Base-by-base conservation (phyloP, 2,888 invertebrate species). In the Listrodromus nycthemerus region DNA sequence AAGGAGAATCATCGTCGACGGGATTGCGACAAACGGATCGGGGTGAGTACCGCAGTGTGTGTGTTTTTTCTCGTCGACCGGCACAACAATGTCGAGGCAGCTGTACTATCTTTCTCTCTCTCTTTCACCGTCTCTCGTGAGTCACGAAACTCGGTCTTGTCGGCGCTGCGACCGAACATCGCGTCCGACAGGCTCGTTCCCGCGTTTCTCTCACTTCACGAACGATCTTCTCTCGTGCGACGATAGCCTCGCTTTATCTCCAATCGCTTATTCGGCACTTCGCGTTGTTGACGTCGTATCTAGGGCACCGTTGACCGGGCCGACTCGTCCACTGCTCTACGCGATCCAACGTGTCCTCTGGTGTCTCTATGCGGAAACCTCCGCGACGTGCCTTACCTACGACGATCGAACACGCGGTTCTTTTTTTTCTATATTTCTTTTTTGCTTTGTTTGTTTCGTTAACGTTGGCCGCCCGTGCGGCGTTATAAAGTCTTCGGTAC, bases 401-500 rank as follows among this genome's bases (percentile, higher is more conserved):
- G 55, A 21, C 16, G 41, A 27, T 19, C n/a, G 27, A 63, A 71
- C 71, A 19, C 71, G 61, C 74, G 61, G 52, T 70, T 13, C 10
- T 70, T 52, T 52, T 27, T 27, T 48, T 16, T 30, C 45, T 30
- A 10, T 41, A 19, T 19, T 71, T 50, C 37, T 33, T 63, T 30
- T 78, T 65, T 37, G 6, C 2, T 4, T 30, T 37, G 8, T 37
- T 10, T 2, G 2, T 37, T 37, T 37, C 7, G 21, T 24, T 61
- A 41, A n/a, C 24, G 55, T 13, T n/a, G 71, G 13, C 45, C 7
- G 45, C 5, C 52, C 19, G 37, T 7, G 55, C 52, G 52, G 7
- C 21, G 48, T 70, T 76, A 50, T 70, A 30, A 69, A 55, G 67
- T 61, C 63, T 66, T 63, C 77, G 76, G 48, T 58, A 70, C 79